A percentile compares a stretch with the other conserved stretches of the same genome.
Conservation (phyloP, 2,113 vertebrate genomes). For the Vulpes ferrilata region DNA sequence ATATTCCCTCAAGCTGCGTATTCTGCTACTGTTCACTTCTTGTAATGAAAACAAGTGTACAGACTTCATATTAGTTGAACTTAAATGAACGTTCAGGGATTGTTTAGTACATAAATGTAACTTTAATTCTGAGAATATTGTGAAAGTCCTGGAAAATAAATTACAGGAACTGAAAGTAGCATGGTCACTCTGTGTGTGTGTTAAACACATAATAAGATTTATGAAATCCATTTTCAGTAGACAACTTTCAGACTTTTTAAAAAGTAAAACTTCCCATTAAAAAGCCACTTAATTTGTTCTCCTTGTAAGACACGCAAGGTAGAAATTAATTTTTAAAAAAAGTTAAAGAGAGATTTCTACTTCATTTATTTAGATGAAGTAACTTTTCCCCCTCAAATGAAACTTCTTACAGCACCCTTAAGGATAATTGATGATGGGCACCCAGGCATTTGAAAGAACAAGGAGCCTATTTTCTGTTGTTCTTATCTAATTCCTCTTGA, state of each 20-base stretch:
- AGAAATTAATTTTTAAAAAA: background rate
- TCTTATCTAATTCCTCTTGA: conserved; percentile 39
- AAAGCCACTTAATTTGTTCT: conserved; percentile 46
- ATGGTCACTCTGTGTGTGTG: conserved; percentile 53
- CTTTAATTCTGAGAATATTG: conserved; percentile 75
- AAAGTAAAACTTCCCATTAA: conserved; percentile 55
- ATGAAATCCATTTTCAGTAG: conserved; percentile 69
- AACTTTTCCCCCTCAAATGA: conserved; percentile 17
- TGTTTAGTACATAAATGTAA: conserved; percentile 80
- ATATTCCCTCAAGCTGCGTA: background rate
- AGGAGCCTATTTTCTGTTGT: conserved; percentile 49
- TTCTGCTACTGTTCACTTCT: background rate
- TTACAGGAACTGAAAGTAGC: conserved; percentile 81
- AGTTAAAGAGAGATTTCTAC: background rate
- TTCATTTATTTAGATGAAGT: background rate
- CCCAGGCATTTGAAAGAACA: conserved; percentile 37
- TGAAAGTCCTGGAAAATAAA: conserved; percentile 80
- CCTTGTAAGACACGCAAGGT: conserved; percentile 17
- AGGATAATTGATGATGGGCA: conserved; percentile 1
- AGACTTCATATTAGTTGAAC: conserved; percentile 61
- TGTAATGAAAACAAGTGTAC: conserved; percentile 7
- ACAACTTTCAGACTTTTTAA: conserved; percentile 41
- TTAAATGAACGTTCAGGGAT: conserved; percentile 39
- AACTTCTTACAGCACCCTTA: background rate
- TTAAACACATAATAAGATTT: conserved; percentile 45